Evolutionary conservation across 2,797 vertebrate species (phyloP), one percentile per base, ranked within the genome.

Genomic region (Sarcophilus harrisii): DNA sequence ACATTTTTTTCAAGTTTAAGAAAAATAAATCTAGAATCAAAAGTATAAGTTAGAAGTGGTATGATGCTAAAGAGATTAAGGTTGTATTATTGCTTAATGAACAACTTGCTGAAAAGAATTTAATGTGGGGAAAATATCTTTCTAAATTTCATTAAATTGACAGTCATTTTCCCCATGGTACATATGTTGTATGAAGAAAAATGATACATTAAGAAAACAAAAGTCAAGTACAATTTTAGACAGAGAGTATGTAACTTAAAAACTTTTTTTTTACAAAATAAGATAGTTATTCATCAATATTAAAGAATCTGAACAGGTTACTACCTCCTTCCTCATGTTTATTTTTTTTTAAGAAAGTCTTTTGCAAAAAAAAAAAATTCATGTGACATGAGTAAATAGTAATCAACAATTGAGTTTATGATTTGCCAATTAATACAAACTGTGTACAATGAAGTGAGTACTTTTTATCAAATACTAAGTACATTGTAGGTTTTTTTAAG

Each of bases 221-320:
- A 81, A 66, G 54, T 97, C n/a, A 28, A 13, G 91, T 96, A 9
- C 3, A 89, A 60, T 32, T 66, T 93, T 91, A 95, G 18, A 12
- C 58, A 16, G 96, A 94, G 9, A 95, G 92, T 93, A 92, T 57
- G 13, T 93, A 66, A 54, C 93, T 91, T 87, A 94, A 18, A 89
- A 3, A 54, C 90, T 57, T n/a, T 73, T 93, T 58, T 92, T 93
- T 58, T 90, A 2, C 8, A 90, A 91, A 92, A 57, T 92, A 6
- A 10, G 1, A 57, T 57, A 93, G 24, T 1, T 38, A 93, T 92
- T 55, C 1, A 58, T 93, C 3, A 90, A 32, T 1, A 30, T 66
- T 93, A 92, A 92, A 11, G 1, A 95, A 60, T 52, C 29, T 92
- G 21, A 0, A 2, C 93, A 28, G 32, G 0, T 73, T 28, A 49